Evolutionary conservation across 1,140 invertebrate genomes (phyloP).

Genomic region (Lysiphlebus fabarum): DNA sequence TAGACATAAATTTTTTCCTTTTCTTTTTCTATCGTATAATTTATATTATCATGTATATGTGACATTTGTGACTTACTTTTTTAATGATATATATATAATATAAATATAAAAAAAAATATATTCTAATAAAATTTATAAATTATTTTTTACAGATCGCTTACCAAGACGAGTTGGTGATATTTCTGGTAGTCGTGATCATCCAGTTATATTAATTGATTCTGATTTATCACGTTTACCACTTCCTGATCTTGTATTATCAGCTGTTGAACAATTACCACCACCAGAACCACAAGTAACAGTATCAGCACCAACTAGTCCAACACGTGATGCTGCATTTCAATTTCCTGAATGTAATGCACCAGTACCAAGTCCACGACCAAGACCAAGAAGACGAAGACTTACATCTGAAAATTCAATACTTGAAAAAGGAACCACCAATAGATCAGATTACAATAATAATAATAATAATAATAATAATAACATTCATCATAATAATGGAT

Average conservation of each 20-base stretch:
- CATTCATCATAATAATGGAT: slow-evolving; percentile 29
- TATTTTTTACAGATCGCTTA: slow-evolving; percentile 41
- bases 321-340: slow-evolving; percentile 51
- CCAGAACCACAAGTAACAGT: slow-evolving; percentile 48
- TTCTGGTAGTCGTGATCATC: slow-evolving; percentile 37
- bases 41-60: not conserved
- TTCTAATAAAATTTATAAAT: not conserved
- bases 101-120: not conserved
- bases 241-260: slow-evolving; percentile 49
- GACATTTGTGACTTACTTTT: too few species aligned
- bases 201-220: slow-evolving; percentile 46
- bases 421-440: slow-evolving; percentile 31
- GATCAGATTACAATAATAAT: slow-evolving; percentile 27
- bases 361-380: slow-evolving; percentile 49
- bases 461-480: slow-evolving; percentile 27
- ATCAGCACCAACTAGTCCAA: slow-evolving; percentile 51
- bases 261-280: slow-evolving; percentile 47
- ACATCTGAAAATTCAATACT: slow-evolving; percentile 43
- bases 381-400: slow-evolving; percentile 49
- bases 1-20: not conserved
- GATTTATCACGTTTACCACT: slow-evolving; percentile 46
- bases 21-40: not conserved
- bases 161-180: slow-evolving; percentile 40
- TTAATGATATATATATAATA: not conserved
- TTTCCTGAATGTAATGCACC: slow-evolving; percentile 51